Evolutionary conservation across 1,140 invertebrate genomes (phyloP), one percentile per base, ranked within the genome.

Genomic region (Drosophila grimshawi): DNA sequence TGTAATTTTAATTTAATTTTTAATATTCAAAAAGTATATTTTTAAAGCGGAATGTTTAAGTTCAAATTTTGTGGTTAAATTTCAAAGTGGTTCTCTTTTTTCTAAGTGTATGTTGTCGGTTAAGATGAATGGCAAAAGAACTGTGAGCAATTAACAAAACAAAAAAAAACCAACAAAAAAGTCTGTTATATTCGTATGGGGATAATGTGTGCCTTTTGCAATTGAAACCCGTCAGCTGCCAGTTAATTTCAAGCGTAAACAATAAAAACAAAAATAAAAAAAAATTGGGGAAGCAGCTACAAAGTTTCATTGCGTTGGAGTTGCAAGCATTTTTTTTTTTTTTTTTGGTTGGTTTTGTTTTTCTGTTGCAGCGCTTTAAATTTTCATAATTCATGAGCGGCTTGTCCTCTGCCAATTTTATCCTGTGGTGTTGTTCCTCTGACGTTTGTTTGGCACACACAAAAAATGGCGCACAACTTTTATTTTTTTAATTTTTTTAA

Each of bases 351-450:
- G 19, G 19, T 19, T 19, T 19, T 19, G 19, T 19, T 19, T 19
- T 19, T 19, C 49, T 41, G 52, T 39, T 57, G 55, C 32, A 63
- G 64, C 68, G 57, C 82, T 79, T 79, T 80, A 82, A 82, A 82
- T 77, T 86, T 86, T 88, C 83, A 86, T 88, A 86, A 86, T 88
- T 82, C 83, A 88, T 86, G 72, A 79, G 65, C 41, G 41, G 7
- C 53, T 10, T 6, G 5, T 29, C 29, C 39, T 51, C 51, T 30
- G 29, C 7, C 29, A 35, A n/a, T 11, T 19, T 29, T 35, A 51
- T 10, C 37, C 67, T 39, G 11, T 81, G 72, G 78, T 78, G 52
- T 76, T 88, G 79, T 68, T 76, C 33, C 68, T 79, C 19, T 19
- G 79, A 82, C 83, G 67, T 82, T 86, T 86, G 82, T 88, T 86